Percentiles rank a stretch among this genome's conserved stretches.
These are phyloP conservation scores for Calidris pugnax DNA, from an alignment of 2,113 vertebrate genomes.

Conservation along the genomic window DNA sequence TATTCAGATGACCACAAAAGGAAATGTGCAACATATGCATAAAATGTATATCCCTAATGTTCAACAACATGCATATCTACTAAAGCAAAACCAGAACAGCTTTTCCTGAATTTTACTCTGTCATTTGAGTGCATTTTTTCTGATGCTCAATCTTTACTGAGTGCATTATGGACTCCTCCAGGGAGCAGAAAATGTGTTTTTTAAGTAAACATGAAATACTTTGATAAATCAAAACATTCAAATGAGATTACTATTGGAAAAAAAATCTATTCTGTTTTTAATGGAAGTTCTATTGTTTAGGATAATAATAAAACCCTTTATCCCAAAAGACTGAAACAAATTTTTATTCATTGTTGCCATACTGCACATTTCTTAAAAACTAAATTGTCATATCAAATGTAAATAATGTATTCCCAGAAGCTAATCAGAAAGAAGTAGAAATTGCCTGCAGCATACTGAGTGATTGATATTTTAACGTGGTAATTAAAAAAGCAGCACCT, in stretches of 20 bases:
- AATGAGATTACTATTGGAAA: constrained; percentile 57
- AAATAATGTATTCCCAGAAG: constrained; percentile 1
- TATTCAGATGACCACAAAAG: neutral
- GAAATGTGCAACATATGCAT: neutral
- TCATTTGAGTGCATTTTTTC: constrained; percentile 63
- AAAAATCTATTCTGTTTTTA: constrained; percentile 38
- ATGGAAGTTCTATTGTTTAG: constrained; percentile 39
- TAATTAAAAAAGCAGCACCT: neutral
- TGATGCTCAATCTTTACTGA: constrained; percentile 61
- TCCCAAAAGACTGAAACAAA: constrained; percentile 42
- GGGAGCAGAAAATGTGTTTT: constrained; percentile 65
- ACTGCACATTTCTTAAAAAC: constrained; percentile 26
- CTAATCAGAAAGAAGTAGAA: constrained; percentile 53
- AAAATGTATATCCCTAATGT: neutral
- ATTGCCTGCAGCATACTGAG: neutral
- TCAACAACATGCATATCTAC: constrained; percentile 29
- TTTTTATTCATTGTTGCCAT: constrained; percentile 34
- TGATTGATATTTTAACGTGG: constrained; percentile 10
- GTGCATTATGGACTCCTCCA: constrained; percentile 71
- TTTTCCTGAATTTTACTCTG: constrained; percentile 63
- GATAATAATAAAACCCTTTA: constrained; percentile 55
- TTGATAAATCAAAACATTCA: constrained; percentile 76
- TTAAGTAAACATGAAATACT: constrained; percentile 70
- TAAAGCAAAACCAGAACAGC: constrained; percentile 39
- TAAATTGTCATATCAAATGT: constrained; percentile 31